Evolutionary conservation across 2,888 invertebrate species (phyloP).

Genomic region (Cataglyphis cursor): DNA sequence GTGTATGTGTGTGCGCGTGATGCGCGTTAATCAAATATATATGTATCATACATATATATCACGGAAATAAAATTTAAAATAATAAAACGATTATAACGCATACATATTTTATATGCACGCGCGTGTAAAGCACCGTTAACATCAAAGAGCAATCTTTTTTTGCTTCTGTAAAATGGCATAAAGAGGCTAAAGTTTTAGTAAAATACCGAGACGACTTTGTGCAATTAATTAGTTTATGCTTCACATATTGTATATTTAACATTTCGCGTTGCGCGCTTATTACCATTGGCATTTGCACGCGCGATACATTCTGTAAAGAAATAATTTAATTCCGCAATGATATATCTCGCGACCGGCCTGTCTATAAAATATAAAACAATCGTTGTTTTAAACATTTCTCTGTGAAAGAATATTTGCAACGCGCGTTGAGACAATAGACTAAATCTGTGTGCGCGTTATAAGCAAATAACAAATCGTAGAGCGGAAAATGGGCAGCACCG

Average conservation of each 20-base stretch:
- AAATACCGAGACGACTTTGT: constrained; percentile 10
- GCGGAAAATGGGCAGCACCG: not conserved
- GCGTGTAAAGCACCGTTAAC: not conserved
- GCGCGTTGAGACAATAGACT: not conserved
- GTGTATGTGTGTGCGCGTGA: not conserved
- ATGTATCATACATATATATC: not conserved
- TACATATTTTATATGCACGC: not conserved
- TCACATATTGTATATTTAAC: constrained; percentile 17
- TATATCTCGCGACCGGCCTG: not conserved
- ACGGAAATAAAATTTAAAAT: constrained; percentile 17
- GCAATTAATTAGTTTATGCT: constrained; percentile 31
- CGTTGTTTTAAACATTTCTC: not conserved
- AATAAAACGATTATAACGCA: constrained; percentile 3
- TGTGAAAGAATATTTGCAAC: constrained; percentile 16
- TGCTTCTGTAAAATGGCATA: not conserved
- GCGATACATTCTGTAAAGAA: not conserved
- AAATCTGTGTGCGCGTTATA: not conserved
- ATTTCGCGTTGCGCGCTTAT: not conserved
- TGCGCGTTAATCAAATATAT: not conserved
- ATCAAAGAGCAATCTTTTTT: not conserved
- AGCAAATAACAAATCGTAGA: constrained; percentile 1
- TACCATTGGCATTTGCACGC: constrained; percentile 12
- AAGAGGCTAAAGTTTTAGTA: constrained; percentile 2
- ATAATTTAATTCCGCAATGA: constrained; percentile 24
- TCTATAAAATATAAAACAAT: not conserved